Base-by-base conservation (phyloP, 2,113 vertebrate species). In the Boulengerochromis microlepis region DNA sequence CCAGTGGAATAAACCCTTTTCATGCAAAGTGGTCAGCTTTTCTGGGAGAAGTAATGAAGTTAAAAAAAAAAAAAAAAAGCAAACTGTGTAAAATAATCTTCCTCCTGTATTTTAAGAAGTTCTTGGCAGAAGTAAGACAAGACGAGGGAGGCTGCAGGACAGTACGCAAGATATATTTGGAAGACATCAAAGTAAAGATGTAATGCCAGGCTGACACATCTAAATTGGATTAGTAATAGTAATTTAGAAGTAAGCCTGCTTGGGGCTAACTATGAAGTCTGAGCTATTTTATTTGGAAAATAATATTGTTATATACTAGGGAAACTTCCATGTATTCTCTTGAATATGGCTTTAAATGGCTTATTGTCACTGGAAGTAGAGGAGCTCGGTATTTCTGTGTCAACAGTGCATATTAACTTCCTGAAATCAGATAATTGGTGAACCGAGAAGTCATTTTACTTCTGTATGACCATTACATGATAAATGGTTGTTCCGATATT, bases 161-260 rank as follows among this genome's bases (percentile, higher is more conserved):
- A 45, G 13, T 13, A 4, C 18, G 7, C 13, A 0, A 81, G 90
- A 87, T 80, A 29, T 82, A 80, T 40, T 82, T 82, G 57, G 50
- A 81, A 86, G 84, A 82, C 74, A 84, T 90, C 81, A 90, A 76
- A 64, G 8, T 29, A 15, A 82, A 86, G 59, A 31, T 86, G 31
- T 86, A 52, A 64, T 52, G 8, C 8, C 10, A 7, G 64, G 66
- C 35, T 22, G 64, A 57, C 35, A n/a, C 52, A 29, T 85, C 33
- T 66, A 42, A 80, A 89, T 71, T 47, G 54, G 76, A 91, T 90
- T 84, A 71, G 86, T 80, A 54, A 12, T 35, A 81, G n/a, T 85
- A 53, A 80, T 81, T 87, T 88, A 80, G 74, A 85, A 81, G 64
- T 84, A 33, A 61, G 53, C 50, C 10, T 54, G 57, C 71, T 80